Conservation (phyloP, 2,113 vertebrate genomes). For the Sinocyclocheilus rhinocerous region DNA sequence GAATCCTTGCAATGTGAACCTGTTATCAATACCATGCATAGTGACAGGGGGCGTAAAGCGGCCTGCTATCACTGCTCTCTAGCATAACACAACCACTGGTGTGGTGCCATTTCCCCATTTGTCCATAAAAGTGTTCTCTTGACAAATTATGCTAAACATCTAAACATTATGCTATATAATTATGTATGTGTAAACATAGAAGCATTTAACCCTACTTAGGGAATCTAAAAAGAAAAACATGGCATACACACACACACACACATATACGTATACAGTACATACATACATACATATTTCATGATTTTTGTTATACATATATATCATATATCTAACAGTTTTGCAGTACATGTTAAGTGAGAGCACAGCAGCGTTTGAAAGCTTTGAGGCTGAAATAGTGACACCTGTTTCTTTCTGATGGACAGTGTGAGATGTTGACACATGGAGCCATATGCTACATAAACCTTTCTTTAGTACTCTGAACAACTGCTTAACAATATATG, state of each 20-base stretch:
- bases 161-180: not conserved
- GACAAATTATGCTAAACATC: no score
- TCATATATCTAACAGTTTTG: not conserved
- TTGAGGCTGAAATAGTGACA: conserved; percentile 5
- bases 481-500: not conserved
- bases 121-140: not conserved
- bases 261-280: no score
- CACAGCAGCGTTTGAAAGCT: not conserved
- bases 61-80: not conserved
- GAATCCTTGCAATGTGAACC: conserved; percentile 57
- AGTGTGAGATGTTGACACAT: conserved; percentile 49
- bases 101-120: not conserved
- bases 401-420: conserved; percentile 12
- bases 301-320: not conserved
- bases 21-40: conserved; percentile 55
- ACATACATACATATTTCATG: no score
- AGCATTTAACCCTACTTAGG: no score
- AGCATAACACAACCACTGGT: not conserved
- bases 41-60: not conserved
- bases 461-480: not conserved
- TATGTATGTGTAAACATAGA: not conserved
- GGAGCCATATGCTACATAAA: not conserved
- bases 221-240: not conserved
- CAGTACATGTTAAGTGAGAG: not conserved
- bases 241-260: no score